These are phyloP conservation scores for Muscicapa comitata DNA, from an alignment of 2,797 vertebrate genomes.

Conservation along the genomic window DNA sequence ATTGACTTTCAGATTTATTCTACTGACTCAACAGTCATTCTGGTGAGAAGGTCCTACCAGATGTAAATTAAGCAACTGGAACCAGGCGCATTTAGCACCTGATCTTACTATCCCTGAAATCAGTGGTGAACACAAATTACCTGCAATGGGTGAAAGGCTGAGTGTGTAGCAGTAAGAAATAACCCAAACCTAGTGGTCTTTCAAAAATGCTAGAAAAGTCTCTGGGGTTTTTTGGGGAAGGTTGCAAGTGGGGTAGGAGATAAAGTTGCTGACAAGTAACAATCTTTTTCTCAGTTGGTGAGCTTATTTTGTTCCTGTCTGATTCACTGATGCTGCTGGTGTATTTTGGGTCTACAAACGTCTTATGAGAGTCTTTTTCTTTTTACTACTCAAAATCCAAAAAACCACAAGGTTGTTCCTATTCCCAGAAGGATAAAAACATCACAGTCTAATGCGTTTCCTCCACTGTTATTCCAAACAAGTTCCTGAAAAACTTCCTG, in stretches of 20 bases:
- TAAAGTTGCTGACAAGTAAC: background rate
- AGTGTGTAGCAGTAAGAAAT: background rate
- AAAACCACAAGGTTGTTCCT: background rate
- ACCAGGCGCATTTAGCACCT: background rate
- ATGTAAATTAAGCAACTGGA: background rate
- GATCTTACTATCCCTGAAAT: background rate
- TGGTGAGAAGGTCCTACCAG: background rate
- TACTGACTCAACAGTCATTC: constrained; percentile 10
- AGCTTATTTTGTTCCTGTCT: background rate
- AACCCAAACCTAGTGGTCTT: background rate
- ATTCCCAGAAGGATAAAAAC: background rate
- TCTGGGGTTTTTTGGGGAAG: background rate
- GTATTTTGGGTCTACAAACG: background rate
- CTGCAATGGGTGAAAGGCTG: background rate
- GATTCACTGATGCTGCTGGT: background rate
- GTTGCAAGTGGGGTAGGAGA: background rate
- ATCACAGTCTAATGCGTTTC: background rate
- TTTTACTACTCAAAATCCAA: background rate
- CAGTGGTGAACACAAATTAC: background rate
- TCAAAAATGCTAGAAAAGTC: background rate
- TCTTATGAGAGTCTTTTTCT: background rate
- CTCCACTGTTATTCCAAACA: background rate
- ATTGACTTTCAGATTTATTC: constrained; percentile 24
- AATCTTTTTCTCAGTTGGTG: background rate
- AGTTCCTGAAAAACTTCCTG: background rate